Evolutionary conservation across 2,888 invertebrate species (phyloP).

Genomic region (Acleris sparsana): DNA sequence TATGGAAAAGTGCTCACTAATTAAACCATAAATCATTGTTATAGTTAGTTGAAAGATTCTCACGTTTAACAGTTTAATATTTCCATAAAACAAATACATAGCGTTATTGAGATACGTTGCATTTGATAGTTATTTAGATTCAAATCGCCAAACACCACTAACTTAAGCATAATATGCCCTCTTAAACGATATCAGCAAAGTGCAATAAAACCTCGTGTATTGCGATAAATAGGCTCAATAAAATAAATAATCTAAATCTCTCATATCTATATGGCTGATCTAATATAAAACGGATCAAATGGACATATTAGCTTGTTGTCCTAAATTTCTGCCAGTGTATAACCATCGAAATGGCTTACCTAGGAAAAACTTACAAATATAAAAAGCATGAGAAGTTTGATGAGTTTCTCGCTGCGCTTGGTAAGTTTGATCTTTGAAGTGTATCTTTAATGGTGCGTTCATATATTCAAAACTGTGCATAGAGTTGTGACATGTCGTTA

Average conservation of each 20-base stretch:
- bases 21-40: no score
- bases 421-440: conserved; percentile 10
- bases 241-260: conserved; percentile 10
- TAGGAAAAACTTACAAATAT: conserved; percentile 13
- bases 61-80: no score
- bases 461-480: no score
- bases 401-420: conserved; percentile 9
- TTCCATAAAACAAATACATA: no score
- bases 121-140: not conserved
- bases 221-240: not conserved
- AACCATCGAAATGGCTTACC: conserved; percentile 12
- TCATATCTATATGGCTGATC: not conserved
- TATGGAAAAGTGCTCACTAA: no score
- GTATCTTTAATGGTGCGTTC: no score
- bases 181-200: not conserved
- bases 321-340: not conserved
- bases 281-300: not conserved
- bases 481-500: no score
- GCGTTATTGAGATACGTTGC: no score
- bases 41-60: no score
- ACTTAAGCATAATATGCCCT: no score
- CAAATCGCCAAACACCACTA: not conserved
- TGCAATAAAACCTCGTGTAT: conserved; percentile 4
- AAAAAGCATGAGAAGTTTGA: conserved; percentile 16
- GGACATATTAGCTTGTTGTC: not conserved